Evolutionary conservation across 2,113 vertebrate genomes (phyloP), one percentile per base, ranked within the genome.

Genomic region (Lipophrys pholis): DNA sequence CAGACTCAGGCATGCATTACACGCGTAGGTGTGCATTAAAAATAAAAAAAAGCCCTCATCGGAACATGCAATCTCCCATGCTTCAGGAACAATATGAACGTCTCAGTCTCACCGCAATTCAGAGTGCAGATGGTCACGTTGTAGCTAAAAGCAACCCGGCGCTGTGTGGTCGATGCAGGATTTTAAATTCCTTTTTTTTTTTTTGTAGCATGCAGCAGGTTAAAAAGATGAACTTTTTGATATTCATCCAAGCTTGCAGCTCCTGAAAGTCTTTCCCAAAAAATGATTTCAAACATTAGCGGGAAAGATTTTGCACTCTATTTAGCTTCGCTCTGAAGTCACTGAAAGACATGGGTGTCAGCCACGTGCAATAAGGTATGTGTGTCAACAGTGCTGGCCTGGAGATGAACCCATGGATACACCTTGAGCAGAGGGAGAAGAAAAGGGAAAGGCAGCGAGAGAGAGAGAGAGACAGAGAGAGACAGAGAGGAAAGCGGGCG

Each of bases 331-430:
- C 21, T 30, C 21, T 30, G 21, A 30, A 30, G 21, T 30, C 21
- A 30, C 21, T 30, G 73, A 80, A 70, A 90, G 80, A 82, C 71
- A 58, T 90, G 82, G 80, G 76, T 84, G 86, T 90, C 78, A 87
- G 89, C 81, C 76, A 87, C 86, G 59, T 53, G 80, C 79, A 82
- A 73, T 82, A 80, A 87, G 89, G 77, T 84, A 82, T 87, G 83
- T 92, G 87, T 93, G 86, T 92, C 90, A 94, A 84, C 81, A 93
- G 56, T 7, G 8, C 30, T 92, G 91, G 88, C 91, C 92, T 80
- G 62, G 60, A 77, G 50, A 72, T 93, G 87, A 94, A 91, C 90
- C 76, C 78, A 85, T 55, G 7, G 69, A 71, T 87, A 82, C 76
- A 87, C 56, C 82, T 89, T 74, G 77, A 78, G 65, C 74, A 84